A percentile compares a stretch with the other conserved stretches of the same genome.
Evolutionary conservation across 2,888 invertebrate genomes (phyloP).

Genomic region (Epirrita christyi): DNA sequence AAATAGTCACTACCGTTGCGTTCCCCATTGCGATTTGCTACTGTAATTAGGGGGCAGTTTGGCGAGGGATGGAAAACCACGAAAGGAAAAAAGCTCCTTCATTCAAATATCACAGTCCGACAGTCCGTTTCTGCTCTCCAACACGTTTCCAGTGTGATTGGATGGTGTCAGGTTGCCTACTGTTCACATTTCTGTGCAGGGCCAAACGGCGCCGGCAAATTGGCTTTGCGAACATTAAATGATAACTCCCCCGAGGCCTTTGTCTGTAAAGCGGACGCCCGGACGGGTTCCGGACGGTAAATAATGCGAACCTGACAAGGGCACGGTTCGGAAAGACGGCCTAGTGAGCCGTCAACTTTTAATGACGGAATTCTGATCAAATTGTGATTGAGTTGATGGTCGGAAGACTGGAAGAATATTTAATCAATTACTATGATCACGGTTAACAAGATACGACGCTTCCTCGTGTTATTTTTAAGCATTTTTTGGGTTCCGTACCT

Average conservation of each 20-base stretch:
- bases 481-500: no score
- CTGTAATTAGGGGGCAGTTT: no score
- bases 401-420: conserved; percentile 1
- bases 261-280: conserved; percentile 26
- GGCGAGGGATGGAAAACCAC: no score
- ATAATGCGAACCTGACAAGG: conserved; percentile 42
- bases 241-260: conserved; percentile 44
- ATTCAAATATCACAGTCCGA: no score
- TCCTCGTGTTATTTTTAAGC: no score
- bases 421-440: neutral
- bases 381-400: conserved; percentile 8
- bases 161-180: neutral
- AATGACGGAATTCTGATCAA: conserved; percentile 16
- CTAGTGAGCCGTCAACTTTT: conserved; percentile 21
- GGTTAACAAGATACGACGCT: no score
- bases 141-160: neutral
- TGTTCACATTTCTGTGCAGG: conserved; percentile 18
- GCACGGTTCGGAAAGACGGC: conserved; percentile 28
- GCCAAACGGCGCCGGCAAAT: conserved; percentile 45
- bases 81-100: no score
- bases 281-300: conserved; percentile 39
- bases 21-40: no score
- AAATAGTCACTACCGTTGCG: no score
- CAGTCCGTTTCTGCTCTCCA: no score
- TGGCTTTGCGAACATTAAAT: conserved; percentile 52